Conservation (phyloP, 2,888 invertebrate species). For the Napeogenes sylphis region DNA sequence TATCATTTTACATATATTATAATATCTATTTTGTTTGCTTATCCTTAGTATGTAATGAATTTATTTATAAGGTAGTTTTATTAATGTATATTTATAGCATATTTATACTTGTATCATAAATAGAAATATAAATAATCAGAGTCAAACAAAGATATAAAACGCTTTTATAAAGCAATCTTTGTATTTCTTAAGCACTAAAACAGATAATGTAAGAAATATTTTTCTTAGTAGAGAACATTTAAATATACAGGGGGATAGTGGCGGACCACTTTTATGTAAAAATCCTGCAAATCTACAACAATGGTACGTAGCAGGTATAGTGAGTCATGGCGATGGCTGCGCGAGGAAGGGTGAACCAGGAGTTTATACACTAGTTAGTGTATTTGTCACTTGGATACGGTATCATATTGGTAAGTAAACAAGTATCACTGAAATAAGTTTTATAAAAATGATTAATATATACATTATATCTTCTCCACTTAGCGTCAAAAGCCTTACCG, state of each 20-base stretch:
- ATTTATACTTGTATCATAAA: too few relatives aligned
- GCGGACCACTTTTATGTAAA: slow-evolving; percentile 89
- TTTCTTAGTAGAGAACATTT: neutral
- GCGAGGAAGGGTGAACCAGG: slow-evolving; percentile 88
- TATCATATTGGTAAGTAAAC: slow-evolving; percentile 76
- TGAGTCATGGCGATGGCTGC: slow-evolving; percentile 93
- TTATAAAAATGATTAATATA: neutral
- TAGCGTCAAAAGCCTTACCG: slow-evolving; percentile 70
- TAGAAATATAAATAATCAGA: too few relatives aligned
- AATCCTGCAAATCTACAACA: slow-evolving; percentile 81
- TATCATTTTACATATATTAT: too few relatives aligned
- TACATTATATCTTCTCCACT: slow-evolving; percentile 26
- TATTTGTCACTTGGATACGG: slow-evolving; percentile 86
- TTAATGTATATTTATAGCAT: too few relatives aligned
- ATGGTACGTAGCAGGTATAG: slow-evolving; percentile 90
- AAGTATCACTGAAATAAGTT: neutral
- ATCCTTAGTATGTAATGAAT: too few relatives aligned
- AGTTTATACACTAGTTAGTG: slow-evolving; percentile 87
- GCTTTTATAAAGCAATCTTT: too few relatives aligned
- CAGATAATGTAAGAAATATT: too few relatives aligned
- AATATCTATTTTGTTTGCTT: too few relatives aligned
- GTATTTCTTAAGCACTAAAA: too few relatives aligned
- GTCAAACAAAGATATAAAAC: too few relatives aligned
- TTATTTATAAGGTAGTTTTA: too few relatives aligned
- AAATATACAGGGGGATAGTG: slow-evolving; percentile 83